Percentiles rank a stretch among this genome's conserved stretches.
phyloP scores from a whole-genome alignment of 2,797 vertebrate genomes.

The Semotilus atromaculatus region DNA sequence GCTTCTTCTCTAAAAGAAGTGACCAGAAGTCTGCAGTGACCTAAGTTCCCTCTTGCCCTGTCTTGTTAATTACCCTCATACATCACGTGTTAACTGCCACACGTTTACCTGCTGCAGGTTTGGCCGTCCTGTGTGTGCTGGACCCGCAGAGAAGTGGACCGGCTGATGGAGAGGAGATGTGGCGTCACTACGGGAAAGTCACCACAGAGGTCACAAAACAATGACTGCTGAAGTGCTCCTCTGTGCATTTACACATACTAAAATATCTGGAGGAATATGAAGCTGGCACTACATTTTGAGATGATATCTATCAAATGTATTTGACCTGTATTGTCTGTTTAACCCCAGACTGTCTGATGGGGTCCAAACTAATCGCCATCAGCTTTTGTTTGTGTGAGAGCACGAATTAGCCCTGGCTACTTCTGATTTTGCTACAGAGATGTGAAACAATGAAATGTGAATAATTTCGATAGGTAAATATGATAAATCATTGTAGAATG shows the following conservation, averaged over 20 bases:
- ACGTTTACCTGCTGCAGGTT: constrained; percentile 67
- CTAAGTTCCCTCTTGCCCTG: constrained; percentile 74
- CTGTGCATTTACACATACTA: not conserved
- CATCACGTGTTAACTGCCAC: constrained; percentile 82
- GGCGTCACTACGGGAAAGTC: constrained; percentile 65
- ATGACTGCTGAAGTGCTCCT: constrained; percentile 5
- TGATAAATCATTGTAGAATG: constrained; percentile 48
- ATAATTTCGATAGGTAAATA: constrained; percentile 51
- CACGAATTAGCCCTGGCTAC: not conserved
- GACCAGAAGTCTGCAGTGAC: constrained; percentile 69
- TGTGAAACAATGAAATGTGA: constrained; percentile 33
- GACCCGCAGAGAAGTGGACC: constrained; percentile 76
- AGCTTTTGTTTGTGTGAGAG: not conserved
- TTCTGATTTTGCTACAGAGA: constrained; percentile 3
- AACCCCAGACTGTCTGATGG: not conserved
- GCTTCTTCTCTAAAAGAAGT: constrained; percentile 55
- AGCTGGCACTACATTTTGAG: not conserved
- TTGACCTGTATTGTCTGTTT: not conserved
- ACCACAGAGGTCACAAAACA: constrained; percentile 65
- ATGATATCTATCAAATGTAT: not conserved
- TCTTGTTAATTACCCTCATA: constrained; percentile 79
- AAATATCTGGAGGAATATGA: not conserved
- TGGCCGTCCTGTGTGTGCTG: constrained; percentile 70
- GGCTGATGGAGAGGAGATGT: constrained; percentile 78
- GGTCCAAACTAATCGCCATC: too few relatives aligned